Conservation (phyloP, 2,888 invertebrate genomes). For the Anorthoa munda region DNA sequence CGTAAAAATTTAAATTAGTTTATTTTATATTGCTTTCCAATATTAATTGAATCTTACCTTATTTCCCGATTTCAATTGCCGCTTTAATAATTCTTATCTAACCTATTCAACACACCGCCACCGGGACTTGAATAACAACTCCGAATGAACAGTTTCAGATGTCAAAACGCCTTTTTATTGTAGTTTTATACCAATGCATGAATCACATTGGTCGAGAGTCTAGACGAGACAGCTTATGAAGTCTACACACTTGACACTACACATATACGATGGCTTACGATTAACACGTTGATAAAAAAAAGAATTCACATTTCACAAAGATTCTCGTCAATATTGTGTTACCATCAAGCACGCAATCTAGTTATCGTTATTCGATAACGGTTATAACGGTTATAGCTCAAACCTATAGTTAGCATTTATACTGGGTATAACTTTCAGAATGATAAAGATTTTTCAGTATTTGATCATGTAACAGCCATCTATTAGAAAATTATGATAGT, state of each 20-base stretch:
- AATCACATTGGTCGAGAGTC: constrained; percentile 49
- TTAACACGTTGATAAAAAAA: not conserved
- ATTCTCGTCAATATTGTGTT: constrained; percentile 8
- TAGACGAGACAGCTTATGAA: constrained; percentile 23
- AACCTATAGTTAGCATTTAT: not conserved
- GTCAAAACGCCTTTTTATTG: constrained; percentile 61
- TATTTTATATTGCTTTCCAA: constrained; percentile 20
- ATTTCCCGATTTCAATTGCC: constrained; percentile 53
- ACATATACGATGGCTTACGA: not conserved
- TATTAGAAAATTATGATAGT: too few species aligned
- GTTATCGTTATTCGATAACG: constrained; percentile 25
- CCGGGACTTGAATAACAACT: constrained; percentile 55
- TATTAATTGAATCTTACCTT: constrained; percentile 59
- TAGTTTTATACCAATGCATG: constrained; percentile 53
- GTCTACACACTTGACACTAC: constrained; percentile 16
- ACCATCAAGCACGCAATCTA: constrained; percentile 6
- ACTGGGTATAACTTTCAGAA: not conserved
- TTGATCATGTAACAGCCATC: not conserved
- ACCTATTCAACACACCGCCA: constrained; percentile 63
- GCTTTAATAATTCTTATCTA: constrained; percentile 57
- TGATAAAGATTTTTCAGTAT: not conserved
- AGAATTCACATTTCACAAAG: not conserved
- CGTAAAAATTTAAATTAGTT: not conserved
- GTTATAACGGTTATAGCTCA: constrained; percentile 12
- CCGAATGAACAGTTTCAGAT: constrained; percentile 65